phyloP scores from a whole-genome alignment of 2,888 invertebrate genomes.

The Tridacna gigas region DNA sequence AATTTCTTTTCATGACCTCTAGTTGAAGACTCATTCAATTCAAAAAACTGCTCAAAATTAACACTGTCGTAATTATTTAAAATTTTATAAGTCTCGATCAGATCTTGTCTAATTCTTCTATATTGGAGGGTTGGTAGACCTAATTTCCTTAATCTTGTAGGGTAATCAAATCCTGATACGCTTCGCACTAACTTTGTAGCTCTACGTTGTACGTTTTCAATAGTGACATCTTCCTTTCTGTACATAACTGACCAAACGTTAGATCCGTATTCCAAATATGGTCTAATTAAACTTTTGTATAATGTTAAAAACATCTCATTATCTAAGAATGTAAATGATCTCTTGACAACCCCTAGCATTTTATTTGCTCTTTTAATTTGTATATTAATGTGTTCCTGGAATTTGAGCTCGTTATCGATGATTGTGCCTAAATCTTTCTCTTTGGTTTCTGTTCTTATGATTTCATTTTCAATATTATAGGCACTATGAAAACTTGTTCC shows the following conservation, averaged over 20 bases:
- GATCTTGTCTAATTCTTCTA: background rate
- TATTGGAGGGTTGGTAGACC: constrained; percentile 10
- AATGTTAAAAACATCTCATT: background rate
- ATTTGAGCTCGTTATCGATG: background rate
- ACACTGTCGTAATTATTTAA: background rate
- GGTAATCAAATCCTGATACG: background rate
- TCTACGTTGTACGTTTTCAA: constrained; percentile 1
- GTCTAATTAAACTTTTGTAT: background rate
- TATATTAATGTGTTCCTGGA: background rate
- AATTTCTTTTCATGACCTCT: background rate
- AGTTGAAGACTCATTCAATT: background rate
- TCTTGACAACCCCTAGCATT: constrained; percentile 7
- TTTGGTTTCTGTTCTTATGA: background rate
- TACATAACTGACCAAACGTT: background rate
- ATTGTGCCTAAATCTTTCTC: constrained; percentile 8
- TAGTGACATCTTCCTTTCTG: background rate
- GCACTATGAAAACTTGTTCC: background rate
- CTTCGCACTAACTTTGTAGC: background rate
- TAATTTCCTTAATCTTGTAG: too few relatives aligned
- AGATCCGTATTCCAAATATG: constrained; percentile 12
- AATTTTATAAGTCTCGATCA: constrained; percentile 5
- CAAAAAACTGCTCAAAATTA: background rate
- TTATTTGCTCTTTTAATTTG: constrained; percentile 11
- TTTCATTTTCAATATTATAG: background rate
- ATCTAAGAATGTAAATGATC: constrained; percentile 15